phyloP scores from a whole-genome alignment of 2,113 vertebrate genomes.

The Stercorarius parasiticus region DNA sequence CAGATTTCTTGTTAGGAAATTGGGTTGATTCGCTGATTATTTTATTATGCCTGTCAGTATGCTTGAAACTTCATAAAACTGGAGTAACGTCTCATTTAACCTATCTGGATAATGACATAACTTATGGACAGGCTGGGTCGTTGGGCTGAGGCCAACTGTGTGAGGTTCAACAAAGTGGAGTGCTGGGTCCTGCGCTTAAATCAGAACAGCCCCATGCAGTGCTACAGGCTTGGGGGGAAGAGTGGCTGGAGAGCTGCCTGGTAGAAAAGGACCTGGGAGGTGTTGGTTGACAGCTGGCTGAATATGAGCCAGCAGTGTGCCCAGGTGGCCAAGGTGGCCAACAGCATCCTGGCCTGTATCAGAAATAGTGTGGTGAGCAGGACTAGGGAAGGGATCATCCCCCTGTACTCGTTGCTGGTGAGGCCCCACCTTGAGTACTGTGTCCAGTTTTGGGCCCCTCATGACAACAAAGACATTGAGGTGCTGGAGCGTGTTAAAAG shows the following conservation, averaged over 20 bases:
- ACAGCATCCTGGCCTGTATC: fast-evolving
- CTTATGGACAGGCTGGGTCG: background rate
- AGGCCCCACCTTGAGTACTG: background rate
- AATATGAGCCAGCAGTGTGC: background rate
- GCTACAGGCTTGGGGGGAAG: background rate
- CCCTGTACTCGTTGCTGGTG: background rate
- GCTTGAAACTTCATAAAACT: background rate
- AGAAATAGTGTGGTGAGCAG: background rate
- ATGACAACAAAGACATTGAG: fast-evolving
- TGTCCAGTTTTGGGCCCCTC: background rate
- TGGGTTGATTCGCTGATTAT: background rate
- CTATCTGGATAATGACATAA: background rate
- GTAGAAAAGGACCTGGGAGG: fast-evolving
- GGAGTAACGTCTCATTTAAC: background rate
- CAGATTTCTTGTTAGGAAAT: background rate
- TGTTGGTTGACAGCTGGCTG: fast-evolving
- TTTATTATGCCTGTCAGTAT: background rate
- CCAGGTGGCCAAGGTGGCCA: background rate
- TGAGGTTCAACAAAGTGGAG: background rate
- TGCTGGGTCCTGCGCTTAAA: fast-evolving
- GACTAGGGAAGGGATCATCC: fast-evolving
- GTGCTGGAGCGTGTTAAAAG: fast-evolving
- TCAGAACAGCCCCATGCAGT: background rate
- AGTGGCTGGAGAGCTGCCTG: background rate
- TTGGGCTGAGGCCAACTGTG: fast-evolving